Evolutionary conservation across 2,888 invertebrate species (phyloP), one percentile per base, ranked within the genome.

Genomic region (Dilophus febrilis): DNA sequence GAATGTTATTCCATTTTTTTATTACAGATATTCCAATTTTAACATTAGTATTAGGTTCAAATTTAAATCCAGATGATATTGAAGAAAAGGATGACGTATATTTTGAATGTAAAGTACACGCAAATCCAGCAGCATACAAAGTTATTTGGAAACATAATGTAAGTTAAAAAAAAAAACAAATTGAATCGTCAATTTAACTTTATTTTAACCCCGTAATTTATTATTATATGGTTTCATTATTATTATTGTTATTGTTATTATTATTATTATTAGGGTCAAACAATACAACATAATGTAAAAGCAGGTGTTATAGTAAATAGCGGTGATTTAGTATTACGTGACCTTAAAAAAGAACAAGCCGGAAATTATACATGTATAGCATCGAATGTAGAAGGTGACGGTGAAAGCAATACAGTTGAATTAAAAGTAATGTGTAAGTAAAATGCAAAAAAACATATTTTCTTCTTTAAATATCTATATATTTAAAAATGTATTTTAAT

Each of bases 371-470:
- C 81, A 28, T 90, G 90, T 60, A 78, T 84, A 18, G 90, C 87
- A 3, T 86, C 85, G 37, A 90, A 91, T 56, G 85, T 87, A 12
- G 88, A 90, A 61, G 90, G 90, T 1, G 88, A 88, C 51, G 88
- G 88, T 10, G 77, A 77, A 52, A 88, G 88, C 48, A 77, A 78
- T 51, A 70, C 72, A 35, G 79, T 88, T 31, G 73, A 77, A 53
- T 68, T 91, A 40, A 82, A 83, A 66, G 80, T 91, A 53, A 86
- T 88, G 75, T 90, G 90, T 90, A 70, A 85, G 88, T 82, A 55
- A 30, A 22, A 6, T 22, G 22, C n/a, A n/a, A n/a, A n/a, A n/a
- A n/a, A 22, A 6, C 8, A 6, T 22, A 22, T 22, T 22, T 22
- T 22, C 22, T 22, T 22, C 22, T 22, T 6, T 22, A n/a, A n/a